Conservation (phyloP, 2,888 invertebrate genomes). For the Stegophylla sp. region DNA sequence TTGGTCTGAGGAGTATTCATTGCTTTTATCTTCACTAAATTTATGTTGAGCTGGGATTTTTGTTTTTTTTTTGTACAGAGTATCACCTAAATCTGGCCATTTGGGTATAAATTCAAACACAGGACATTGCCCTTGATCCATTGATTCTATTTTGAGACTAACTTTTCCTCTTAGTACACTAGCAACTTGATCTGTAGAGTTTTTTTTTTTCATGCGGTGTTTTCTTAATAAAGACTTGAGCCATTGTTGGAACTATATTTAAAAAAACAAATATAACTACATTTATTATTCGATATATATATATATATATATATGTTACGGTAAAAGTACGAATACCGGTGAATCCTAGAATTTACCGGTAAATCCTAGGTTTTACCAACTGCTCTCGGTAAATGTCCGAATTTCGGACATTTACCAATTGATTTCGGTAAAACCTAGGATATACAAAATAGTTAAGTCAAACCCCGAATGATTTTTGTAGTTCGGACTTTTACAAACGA, state of each 20-base stretch:
- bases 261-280: background rate
- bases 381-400: too few species aligned
- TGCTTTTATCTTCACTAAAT: background rate
- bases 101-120: constrained; percentile 53
- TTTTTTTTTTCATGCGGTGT: constrained; percentile 10
- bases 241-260: constrained; percentile 47
- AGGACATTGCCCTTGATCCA: constrained; percentile 46
- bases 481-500: too few species aligned
- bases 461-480: too few species aligned
- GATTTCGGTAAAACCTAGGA: too few species aligned
- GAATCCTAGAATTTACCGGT: too few species aligned
- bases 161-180: constrained; percentile 49
- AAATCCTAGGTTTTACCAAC: too few species aligned
- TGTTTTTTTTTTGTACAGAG: constrained; percentile 37
- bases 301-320: too few species aligned
- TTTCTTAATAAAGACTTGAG: constrained; percentile 44
- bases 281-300: background rate
- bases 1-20: constrained; percentile 46
- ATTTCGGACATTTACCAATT: too few species aligned
- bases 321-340: too few species aligned
- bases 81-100: constrained; percentile 51
- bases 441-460: too few species aligned
- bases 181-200: constrained; percentile 38
- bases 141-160: constrained; percentile 53
- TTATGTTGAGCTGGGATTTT: background rate